Percentiles rank a stretch among this genome's conserved stretches.
Evolutionary conservation across 2,113 vertebrate species (phyloP).

Genomic region (Odontesthes bonariensis): DNA sequence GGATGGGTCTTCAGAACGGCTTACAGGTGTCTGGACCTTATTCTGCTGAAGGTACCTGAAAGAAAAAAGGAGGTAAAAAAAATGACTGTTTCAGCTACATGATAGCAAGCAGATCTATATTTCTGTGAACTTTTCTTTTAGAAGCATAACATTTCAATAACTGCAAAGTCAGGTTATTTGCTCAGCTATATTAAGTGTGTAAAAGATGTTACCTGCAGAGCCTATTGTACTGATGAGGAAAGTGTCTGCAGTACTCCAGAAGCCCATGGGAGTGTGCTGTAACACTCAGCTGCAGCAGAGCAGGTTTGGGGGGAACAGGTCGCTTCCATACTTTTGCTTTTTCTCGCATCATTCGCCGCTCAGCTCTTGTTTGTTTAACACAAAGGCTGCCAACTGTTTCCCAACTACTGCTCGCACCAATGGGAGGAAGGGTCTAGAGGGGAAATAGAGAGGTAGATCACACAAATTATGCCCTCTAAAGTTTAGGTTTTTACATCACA

Average conservation of each 20-base stretch:
- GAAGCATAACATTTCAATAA: too few relatives aligned
- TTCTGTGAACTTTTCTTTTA: neutral
- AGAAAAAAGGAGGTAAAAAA: neutral
- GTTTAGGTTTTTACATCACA: neutral
- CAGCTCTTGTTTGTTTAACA: slow-evolving; percentile 60
- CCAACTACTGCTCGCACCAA: slow-evolving; percentile 17
- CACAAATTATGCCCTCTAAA: neutral
- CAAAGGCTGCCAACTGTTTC: neutral
- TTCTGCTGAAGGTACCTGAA: slow-evolving; percentile 35
- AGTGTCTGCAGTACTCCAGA: slow-evolving; percentile 82
- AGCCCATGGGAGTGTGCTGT: slow-evolving; percentile 85
- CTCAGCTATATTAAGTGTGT: neutral
- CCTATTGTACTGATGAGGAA: slow-evolving; percentile 75
- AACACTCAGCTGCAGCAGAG: slow-evolving; percentile 85
- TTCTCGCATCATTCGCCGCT: slow-evolving; percentile 54
- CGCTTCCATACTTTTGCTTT: slow-evolving; percentile 45
- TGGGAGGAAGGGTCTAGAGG: slow-evolving; percentile 88
- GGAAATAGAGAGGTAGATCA: neutral
- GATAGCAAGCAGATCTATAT: neutral
- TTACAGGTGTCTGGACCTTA: neutral
- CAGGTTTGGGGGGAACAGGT: slow-evolving; percentile 83
- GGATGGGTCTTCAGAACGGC: neutral
- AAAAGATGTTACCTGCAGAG: slow-evolving; percentile 76
- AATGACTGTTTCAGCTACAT: neutral
- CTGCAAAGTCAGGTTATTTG: neutral